Percentiles rank a stretch among this genome's conserved stretches.
phyloP scores from a whole-genome alignment of 1,140 invertebrate genomes.

The Tetraneura akinire region DNA sequence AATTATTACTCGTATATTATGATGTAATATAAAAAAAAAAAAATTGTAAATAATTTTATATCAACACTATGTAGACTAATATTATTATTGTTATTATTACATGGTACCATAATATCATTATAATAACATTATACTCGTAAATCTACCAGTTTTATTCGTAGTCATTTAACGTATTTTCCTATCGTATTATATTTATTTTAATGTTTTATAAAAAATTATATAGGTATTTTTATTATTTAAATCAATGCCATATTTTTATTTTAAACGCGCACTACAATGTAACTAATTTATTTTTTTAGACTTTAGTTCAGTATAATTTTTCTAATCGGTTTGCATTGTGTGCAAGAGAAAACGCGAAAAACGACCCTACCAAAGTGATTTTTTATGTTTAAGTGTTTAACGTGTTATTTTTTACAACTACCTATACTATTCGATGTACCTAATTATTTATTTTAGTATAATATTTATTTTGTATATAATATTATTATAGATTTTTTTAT shows the following conservation, averaged over 20 bases:
- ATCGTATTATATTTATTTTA: too few species aligned
- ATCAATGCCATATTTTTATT: neutral
- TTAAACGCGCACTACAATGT: neutral
- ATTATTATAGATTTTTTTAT: neutral
- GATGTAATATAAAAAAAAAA: too few species aligned
- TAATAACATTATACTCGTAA: neutral
- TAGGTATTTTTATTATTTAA: too few species aligned
- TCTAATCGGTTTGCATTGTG: neutral
- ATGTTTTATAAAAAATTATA: too few species aligned
- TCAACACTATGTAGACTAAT: neutral
- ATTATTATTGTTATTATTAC: neutral
- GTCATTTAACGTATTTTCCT: too few species aligned
- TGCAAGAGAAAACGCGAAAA: neutral
- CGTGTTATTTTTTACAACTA: neutral
- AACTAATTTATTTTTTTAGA: conserved; percentile 20
- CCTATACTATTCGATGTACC: neutral
- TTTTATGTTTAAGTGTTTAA: neutral
- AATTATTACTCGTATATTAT: conserved; percentile 1
- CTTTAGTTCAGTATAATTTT: neutral
- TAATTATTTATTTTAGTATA: too few species aligned
- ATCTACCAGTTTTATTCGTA: neutral
- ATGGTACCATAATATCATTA: neutral
- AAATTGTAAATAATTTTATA: conserved; percentile 12
- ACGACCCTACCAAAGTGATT: conserved; percentile 4
- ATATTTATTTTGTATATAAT: neutral